Evolutionary conservation across 1,140 invertebrate species (phyloP).

Genomic region (Drosophila pseudoobscura): DNA sequence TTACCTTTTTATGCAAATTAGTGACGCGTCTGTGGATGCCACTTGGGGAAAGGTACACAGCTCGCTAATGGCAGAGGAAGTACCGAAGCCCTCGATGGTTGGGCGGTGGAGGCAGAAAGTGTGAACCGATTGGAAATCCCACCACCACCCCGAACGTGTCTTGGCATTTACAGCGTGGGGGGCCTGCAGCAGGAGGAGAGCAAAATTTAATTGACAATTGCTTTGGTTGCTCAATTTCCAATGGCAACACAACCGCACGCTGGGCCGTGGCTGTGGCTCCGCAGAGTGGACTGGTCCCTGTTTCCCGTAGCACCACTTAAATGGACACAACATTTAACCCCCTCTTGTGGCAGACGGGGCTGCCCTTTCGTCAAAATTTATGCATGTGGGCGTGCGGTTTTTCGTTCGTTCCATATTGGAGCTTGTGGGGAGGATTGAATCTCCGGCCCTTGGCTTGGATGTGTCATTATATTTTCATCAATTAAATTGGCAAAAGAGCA

Average conservation of each 20-base stretch:
- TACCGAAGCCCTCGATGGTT: background rate
- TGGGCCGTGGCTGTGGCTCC: background rate
- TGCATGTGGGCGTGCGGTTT: conserved; percentile 47
- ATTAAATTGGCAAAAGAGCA: conserved; percentile 45
- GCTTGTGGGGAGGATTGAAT: background rate
- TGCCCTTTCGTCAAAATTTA: conserved; percentile 39
- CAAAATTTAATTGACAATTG: conserved; percentile 69
- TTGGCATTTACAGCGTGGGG: conserved; percentile 21
- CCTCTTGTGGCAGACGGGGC: too few relatives aligned
- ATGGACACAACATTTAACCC: conserved; percentile 1
- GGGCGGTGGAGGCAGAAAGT: background rate
- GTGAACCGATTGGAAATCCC: conserved; percentile 37
- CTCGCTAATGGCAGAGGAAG: too few relatives aligned
- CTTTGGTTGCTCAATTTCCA: conserved; percentile 47
- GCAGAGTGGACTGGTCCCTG: conserved; percentile 8
- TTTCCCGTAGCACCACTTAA: background rate
- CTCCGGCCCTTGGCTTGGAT: background rate
- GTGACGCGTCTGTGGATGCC: conserved; percentile 21
- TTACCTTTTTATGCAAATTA: conserved; percentile 71
- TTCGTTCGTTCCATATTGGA: conserved; percentile 6
- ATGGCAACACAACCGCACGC: conserved; percentile 1
- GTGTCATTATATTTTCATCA: conserved; percentile 41
- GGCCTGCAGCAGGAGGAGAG: conserved; percentile 6
- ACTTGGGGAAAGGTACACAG: background rate
- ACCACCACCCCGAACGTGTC: conserved; percentile 36